These are phyloP conservation scores for Brachyhypopomus occidentalis DNA, from an alignment of 2,113 vertebrate species.

Conservation along the genomic window DNA sequence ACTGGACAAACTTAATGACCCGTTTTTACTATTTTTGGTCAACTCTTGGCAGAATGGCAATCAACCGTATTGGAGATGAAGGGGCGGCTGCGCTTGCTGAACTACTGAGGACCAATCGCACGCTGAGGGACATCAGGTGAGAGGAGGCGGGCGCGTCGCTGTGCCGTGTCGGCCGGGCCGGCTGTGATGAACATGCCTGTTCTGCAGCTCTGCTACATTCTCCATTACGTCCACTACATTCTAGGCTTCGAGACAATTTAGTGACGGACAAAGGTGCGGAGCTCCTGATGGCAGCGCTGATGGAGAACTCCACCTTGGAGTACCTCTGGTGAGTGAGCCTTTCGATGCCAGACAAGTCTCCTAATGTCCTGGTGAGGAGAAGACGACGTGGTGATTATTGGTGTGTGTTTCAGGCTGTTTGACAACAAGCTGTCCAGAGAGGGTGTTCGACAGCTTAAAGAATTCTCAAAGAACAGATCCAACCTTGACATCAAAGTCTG, in stretches of 20 bases:
- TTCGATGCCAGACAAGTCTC: neutral
- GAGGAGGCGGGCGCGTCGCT: neutral
- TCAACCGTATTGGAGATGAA: slow-evolving; percentile 60
- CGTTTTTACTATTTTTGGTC: no score
- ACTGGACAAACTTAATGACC: neutral
- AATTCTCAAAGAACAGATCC: slow-evolving; percentile 56
- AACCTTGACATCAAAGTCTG: slow-evolving; percentile 62
- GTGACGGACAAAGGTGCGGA: slow-evolving; percentile 59
- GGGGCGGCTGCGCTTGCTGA: slow-evolving; percentile 59
- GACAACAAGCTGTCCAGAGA: slow-evolving; percentile 64
- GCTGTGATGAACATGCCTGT: neutral
- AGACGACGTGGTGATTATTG: neutral
- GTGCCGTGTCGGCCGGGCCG: no score
- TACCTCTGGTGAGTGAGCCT: slow-evolving; percentile 51
- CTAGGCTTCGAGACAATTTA: slow-evolving; percentile 62
- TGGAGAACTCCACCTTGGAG: slow-evolving; percentile 58
- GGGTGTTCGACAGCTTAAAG: slow-evolving; percentile 55
- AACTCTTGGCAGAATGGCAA: slow-evolving; percentile 56
- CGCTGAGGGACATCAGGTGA: slow-evolving; percentile 62
- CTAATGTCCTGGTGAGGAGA: neutral
- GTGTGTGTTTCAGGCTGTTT: slow-evolving; percentile 51
- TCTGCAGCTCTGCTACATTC: neutral
- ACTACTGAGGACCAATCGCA: slow-evolving; percentile 53
- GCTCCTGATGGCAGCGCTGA: slow-evolving; percentile 53
- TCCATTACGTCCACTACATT: neutral